Evolutionary conservation across 2,113 vertebrate genomes (phyloP).

Genomic region (Phycodurus eques): DNA sequence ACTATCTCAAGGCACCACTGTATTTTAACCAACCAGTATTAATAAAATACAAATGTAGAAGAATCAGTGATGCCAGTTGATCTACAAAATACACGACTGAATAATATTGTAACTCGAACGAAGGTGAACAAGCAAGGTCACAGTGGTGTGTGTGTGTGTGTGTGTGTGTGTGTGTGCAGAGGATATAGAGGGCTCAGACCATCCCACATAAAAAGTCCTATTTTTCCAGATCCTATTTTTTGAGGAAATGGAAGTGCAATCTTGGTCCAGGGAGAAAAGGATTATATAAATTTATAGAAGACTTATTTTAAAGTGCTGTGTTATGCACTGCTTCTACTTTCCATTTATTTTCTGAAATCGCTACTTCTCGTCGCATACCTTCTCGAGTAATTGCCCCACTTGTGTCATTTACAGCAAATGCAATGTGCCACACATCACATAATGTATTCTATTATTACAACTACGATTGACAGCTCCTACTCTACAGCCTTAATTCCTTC

Average conservation of each 20-base stretch:
- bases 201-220: slow-evolving; percentile 28
- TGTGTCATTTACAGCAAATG: slow-evolving; percentile 15
- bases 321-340: not conserved
- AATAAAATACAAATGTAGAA: not conserved
- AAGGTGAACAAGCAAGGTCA: slow-evolving; percentile 7
- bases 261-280: slow-evolving; percentile 28
- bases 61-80: not conserved
- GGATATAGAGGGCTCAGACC: slow-evolving; percentile 24
- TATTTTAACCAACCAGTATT: not conserved
- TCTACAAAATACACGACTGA: not conserved
- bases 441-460: slow-evolving; percentile 16
- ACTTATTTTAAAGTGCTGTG: not conserved
- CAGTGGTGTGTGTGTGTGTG: not conserved
- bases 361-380: not conserved
- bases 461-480: slow-evolving; percentile 16
- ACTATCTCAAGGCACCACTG: too few relatives aligned
- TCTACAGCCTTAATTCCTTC: slow-evolving; percentile 25
- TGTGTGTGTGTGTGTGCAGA: slow-evolving; percentile 23
- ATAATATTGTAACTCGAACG: not conserved
- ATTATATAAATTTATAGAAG: slow-evolving; percentile 11
- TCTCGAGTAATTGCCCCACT: slow-evolving; percentile 14
- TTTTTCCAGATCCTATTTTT: slow-evolving; percentile 37
- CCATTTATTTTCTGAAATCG: not conserved
- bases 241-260: slow-evolving; percentile 42
- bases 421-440: slow-evolving; percentile 15